Evolutionary conservation across 53 echinoderm and acorn worm genomes (phyloP).

Genomic region (Pentamera pediparva): DNA sequence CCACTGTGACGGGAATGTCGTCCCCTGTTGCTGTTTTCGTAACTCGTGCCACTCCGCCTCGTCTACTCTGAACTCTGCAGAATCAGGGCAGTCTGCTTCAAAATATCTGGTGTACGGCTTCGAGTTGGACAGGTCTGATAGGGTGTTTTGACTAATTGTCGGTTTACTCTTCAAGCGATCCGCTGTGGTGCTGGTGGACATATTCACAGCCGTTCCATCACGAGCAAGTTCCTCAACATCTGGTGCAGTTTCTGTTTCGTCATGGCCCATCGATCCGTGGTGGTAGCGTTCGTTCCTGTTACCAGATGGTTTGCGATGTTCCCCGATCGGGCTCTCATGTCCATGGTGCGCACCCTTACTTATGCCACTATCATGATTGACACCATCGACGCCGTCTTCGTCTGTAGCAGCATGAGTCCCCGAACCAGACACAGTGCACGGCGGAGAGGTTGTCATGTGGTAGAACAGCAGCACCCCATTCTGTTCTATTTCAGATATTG

Average conservation of each 20-base stretch:
- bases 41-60: neutral
- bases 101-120: neutral
- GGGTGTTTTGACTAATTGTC: neutral
- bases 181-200: neutral
- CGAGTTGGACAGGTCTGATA: neutral
- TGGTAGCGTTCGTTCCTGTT: neutral
- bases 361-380: neutral
- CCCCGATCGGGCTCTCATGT: too few relatives aligned
- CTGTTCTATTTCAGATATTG: neutral
- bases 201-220: neutral
- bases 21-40: neutral
- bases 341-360: too few relatives aligned
- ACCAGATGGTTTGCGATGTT: neutral
- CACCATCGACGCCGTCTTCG: neutral
- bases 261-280: neutral
- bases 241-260: neutral
- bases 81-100: neutral
- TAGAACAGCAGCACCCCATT: neutral
- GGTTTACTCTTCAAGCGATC: neutral
- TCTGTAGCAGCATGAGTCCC: too few relatives aligned
- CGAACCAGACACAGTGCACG: too few relatives aligned
- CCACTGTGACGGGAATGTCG: neutral
- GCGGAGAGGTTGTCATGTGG: neutral
- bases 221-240: neutral
- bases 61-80: neutral